Conservation (phyloP, 2,113 vertebrate genomes). For the Acrocephalus kingi region DNA sequence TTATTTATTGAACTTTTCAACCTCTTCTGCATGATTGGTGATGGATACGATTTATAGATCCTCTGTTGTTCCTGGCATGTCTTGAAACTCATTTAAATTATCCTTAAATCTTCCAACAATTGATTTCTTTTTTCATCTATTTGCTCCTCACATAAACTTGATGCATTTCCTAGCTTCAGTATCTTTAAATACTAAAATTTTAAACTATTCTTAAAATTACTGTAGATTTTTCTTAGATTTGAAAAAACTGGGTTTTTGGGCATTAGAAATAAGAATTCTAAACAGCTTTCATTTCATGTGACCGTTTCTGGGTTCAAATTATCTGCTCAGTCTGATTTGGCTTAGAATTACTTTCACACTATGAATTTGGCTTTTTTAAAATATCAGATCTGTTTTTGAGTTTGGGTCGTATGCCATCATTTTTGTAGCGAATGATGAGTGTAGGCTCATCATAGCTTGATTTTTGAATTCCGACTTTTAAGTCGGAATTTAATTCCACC, state of each 20-base stretch:
- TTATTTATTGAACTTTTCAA: slow-evolving; percentile 54
- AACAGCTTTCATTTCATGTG: background rate
- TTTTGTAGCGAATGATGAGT: background rate
- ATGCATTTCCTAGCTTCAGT: background rate
- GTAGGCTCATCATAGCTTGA: background rate
- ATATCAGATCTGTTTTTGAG: background rate
- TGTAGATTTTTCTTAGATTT: background rate
- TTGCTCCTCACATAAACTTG: background rate
- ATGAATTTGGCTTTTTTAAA: background rate
- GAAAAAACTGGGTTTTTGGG: background rate
- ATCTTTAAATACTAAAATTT: background rate
- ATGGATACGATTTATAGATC: background rate
- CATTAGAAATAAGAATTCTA: background rate
- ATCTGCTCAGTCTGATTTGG: background rate
- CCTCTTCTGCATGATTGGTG: slow-evolving; percentile 29
- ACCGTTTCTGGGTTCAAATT: background rate
- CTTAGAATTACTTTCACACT: background rate
- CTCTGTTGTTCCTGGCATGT: background rate
- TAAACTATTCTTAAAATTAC: background rate
- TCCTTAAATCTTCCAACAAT: background rate
- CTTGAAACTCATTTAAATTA: slow-evolving; percentile 39
- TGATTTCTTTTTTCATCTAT: background rate
- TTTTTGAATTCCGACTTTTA: background rate
- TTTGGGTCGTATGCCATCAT: background rate
- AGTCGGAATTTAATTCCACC: background rate